A percentile compares a stretch with the other conserved stretches of the same genome.
phyloP scores from a whole-genome alignment of 1,140 invertebrate genomes.

The Macrosteles quadrilineatus region DNA sequence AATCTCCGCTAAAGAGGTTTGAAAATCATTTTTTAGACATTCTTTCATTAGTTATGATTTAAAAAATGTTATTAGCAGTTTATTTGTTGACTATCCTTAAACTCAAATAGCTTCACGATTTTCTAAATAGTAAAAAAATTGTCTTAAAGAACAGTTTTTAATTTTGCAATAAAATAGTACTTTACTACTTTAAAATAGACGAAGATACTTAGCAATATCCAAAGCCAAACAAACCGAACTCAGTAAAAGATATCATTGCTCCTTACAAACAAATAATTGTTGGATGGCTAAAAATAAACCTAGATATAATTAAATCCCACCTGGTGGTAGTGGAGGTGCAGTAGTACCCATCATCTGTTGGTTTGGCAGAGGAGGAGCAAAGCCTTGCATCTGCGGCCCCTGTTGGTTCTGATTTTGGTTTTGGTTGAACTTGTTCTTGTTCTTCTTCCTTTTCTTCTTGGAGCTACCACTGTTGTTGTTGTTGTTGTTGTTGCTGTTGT shows the following conservation, averaged over 20 bases:
- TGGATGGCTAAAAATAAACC: too few relatives aligned
- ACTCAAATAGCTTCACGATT: background rate
- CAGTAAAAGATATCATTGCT: too few relatives aligned
- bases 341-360: background rate
- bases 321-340: slow-evolving; percentile 30
- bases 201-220: too few relatives aligned
- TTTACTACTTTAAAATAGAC: too few relatives aligned
- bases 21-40: background rate
- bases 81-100: background rate
- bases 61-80: background rate
- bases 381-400: background rate
- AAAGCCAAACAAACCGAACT: too few relatives aligned
- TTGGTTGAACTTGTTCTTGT: slow-evolving; percentile 8
- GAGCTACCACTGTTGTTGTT: slow-evolving; percentile 21
- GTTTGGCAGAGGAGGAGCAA: background rate
- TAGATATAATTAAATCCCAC: too few relatives aligned
- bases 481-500: background rate
- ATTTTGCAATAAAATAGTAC: background rate
- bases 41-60: background rate
- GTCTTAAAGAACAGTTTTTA: background rate
- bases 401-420: background rate
- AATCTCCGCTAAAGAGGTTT: background rate
- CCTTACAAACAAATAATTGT: too few relatives aligned
- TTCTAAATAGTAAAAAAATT: background rate
- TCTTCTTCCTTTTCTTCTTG: slow-evolving; percentile 21